Evolutionary conservation across 2,113 vertebrate genomes (phyloP).

Genomic region (Sialia sialis): DNA sequence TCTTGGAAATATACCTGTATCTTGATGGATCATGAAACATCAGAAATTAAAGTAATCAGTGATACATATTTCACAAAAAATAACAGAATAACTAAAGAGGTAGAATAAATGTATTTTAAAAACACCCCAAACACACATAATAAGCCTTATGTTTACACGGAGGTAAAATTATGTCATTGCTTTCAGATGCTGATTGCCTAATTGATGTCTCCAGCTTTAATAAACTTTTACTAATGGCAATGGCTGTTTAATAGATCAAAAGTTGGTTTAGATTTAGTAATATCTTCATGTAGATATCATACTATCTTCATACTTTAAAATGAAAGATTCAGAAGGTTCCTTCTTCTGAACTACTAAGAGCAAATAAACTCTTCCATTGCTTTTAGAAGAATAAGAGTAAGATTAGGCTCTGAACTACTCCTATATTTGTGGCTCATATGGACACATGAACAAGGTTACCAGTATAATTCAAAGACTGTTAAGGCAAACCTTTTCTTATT

Average conservation of each 20-base stretch:
- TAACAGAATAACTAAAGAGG: background rate
- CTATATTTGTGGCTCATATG: conserved; percentile 58
- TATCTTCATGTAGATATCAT: background rate
- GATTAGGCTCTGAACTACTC: conserved; percentile 62
- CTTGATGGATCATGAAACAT: background rate
- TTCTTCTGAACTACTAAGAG: conserved; percentile 61
- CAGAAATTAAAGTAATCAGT: background rate
- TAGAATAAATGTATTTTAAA: background rate
- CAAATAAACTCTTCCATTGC: conserved; percentile 53
- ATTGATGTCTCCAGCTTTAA: conserved; percentile 38
- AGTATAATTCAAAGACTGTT: conserved; percentile 69
- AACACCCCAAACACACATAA: background rate
- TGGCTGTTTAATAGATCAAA: conserved; percentile 34
- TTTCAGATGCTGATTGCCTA: conserved; percentile 30
- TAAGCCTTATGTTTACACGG: background rate
- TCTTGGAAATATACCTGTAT: background rate
- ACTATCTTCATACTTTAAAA: conserved; percentile 63
- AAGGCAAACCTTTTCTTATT: conserved; percentile 58
- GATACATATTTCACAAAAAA: background rate
- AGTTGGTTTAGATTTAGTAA: conserved; percentile 61
- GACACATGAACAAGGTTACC: conserved; percentile 59
- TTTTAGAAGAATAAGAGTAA: conserved; percentile 37
- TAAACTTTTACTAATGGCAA: conserved; percentile 52
- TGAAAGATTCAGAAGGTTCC: conserved; percentile 56
- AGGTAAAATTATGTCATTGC: conserved; percentile 48